Evolutionary conservation across 2,888 invertebrate species (phyloP).

Genomic region (Unio delphinus): DNA sequence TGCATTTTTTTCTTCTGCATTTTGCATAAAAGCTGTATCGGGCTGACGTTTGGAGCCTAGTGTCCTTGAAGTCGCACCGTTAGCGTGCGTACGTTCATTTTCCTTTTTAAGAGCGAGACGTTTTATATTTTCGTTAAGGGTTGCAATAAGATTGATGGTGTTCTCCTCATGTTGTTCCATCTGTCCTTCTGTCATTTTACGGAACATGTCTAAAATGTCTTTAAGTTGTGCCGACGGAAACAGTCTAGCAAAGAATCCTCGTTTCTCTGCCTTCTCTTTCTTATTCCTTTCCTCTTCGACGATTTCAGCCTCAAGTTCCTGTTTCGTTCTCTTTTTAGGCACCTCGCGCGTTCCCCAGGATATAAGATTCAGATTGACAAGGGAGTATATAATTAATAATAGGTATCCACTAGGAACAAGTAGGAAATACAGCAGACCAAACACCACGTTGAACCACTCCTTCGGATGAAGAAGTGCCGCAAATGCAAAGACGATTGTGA

Average conservation of each 20-base stretch:
- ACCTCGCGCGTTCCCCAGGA: slow-evolving; percentile 70
- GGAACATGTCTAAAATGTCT: slow-evolving; percentile 42
- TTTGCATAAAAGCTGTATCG: slow-evolving; percentile 4
- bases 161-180: slow-evolving; percentile 20
- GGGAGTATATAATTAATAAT: slow-evolving; percentile 64
- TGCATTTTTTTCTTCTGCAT: slow-evolving; percentile 16
- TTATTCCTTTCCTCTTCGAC: slow-evolving; percentile 77
- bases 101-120: too few species aligned
- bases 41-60: slow-evolving; percentile 6
- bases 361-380: slow-evolving; percentile 64
- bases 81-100: too few species aligned
- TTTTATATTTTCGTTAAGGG: slow-evolving; percentile 12
- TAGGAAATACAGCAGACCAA: slow-evolving; percentile 62
- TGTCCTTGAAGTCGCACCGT: slow-evolving; percentile 13
- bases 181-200: slow-evolving; percentile 26
- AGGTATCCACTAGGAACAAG: slow-evolving; percentile 67
- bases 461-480: slow-evolving; percentile 62
- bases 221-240: slow-evolving; percentile 31
- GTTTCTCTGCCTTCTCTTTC: slow-evolving; percentile 84
- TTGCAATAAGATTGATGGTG: slow-evolving; percentile 14
- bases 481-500: slow-evolving; percentile 56
- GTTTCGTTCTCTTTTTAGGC: slow-evolving; percentile 55
- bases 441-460: slow-evolving; percentile 62
- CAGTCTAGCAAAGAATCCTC: slow-evolving; percentile 73
- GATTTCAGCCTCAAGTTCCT: slow-evolving; percentile 77